Evolutionary conservation across 2,797 vertebrate genomes (phyloP), one percentile per base, ranked within the genome.

Genomic region (Delichon dasypus): DNA sequence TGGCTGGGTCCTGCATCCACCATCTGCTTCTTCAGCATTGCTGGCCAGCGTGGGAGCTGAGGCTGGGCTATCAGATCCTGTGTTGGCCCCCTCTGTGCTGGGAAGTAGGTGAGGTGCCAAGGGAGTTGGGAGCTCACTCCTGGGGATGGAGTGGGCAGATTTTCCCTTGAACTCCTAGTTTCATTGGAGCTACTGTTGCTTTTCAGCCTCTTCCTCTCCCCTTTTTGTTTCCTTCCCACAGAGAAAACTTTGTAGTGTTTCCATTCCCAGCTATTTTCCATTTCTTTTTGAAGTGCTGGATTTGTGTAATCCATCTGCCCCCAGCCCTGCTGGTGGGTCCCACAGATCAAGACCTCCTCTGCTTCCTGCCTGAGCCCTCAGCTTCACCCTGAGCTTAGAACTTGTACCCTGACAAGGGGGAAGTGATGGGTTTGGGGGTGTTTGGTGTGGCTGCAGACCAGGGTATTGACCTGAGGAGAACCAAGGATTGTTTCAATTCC

Each of bases 401-500:
- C 19, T 77, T 77, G 48, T 36, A 45, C 23, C 20, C 16, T 67
- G 16, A 47, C 5, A 18, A 67, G 29, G 48, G 15, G 50, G 30
- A 75, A 68, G 11, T 45, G 11, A 15, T 50, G 45, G 4, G 7
- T 40, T 71, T 83, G n/a, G 45, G 23, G 57, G 23, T 9, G 9
- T 25, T 65, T 70, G 73, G 26, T 68, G 73, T 1, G 2, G 40
- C 68, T 67, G 61, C 25, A 73, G 68, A 44, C 30, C 2, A 0
- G n/a, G 11, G 12, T 73, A 40, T 55, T 4, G 13, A 50, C 83
- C 66, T 70, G 16, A 66, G 20, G 1, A 1, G 47, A 67, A 16
- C 25, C 60, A 76, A 84, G 38, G 82, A 83, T 65, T 57, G 71
- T 92, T 94, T 93, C 89, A 75, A 21, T 95, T 94, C 86, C 40